Conservation (phyloP, 2,113 vertebrate genomes). For the Actenoides hombroni region DNA sequence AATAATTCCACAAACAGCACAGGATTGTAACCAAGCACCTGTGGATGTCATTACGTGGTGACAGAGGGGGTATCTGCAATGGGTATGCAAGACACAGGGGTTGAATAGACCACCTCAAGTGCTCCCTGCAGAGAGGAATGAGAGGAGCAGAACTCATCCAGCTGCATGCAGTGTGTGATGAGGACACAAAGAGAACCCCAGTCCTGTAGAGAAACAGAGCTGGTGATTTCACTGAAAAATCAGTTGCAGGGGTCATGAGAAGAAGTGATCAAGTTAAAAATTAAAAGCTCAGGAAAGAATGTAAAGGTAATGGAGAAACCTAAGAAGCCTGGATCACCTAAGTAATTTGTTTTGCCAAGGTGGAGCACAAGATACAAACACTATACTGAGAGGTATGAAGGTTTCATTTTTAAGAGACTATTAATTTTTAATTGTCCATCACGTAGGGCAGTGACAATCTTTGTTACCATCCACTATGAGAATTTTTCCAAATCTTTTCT, state of each 20-base stretch:
- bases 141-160: background rate
- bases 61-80: background rate
- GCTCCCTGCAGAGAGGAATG: background rate
- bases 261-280: background rate
- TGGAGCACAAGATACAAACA: background rate
- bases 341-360: background rate
- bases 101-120: background rate
- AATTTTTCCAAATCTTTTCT: background rate
- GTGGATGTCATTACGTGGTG: background rate
- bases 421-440: background rate
- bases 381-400: background rate
- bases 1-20: background rate
- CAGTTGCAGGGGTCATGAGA: background rate
- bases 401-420: background rate
- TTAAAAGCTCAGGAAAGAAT: background rate
- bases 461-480: background rate
- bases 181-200: background rate
- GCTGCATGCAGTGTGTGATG: background rate
- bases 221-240: background rate
- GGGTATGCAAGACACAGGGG: background rate
- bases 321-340: background rate
- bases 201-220: background rate
- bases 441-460: background rate
- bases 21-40: background rate
- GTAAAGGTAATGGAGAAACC: background rate